Evolutionary conservation across 2,888 invertebrate species (phyloP), one percentile per base, ranked within the genome.

Genomic region (Cosmia trapezina): DNA sequence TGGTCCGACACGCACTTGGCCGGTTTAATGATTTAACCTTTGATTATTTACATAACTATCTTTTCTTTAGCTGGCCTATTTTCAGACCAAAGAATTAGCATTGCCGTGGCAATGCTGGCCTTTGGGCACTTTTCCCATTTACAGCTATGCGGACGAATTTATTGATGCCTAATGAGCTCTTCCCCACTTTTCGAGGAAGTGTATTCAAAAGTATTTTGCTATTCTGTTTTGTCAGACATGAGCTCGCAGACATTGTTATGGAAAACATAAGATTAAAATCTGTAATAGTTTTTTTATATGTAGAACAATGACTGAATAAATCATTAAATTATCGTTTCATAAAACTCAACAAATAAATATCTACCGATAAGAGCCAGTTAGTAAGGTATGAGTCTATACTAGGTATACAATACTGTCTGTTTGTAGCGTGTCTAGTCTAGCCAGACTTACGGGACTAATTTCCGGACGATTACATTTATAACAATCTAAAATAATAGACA

Each of bases 371-470:
- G 19, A 63, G 67, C 12, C 12, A 59, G 73, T 57, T 22, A 43
- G 33, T 60, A 14, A 67, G n/a, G 19, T 59, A 8, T n/a, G 14
- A 51, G 19, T 28, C 14, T 28, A 22, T 43, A 28, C 17, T n/a
- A 9, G 45, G 45, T 7, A 54, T 54, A 53, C 11, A 66, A 54
- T 76, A 56, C 11, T 33, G 19, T 33, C 2, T 22, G 28, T 22
- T 12, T 47, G 14, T 49, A 37, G 56, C 33, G 33, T 68, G 33
- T 70, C 79, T 69, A 33, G 59, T 75, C 71, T 75, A 61, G 54
- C 53, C 79, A 70, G 49, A 43, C 33, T 70, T 70, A 60, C 70
- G 41, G 53, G 43, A 61, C 71, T 70, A 78, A 60, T 78, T 75
- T 78, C 60, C 78, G 60, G 68, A 37, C 65, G 33, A 57, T 65